Evolutionary conservation across 2,888 invertebrate genomes (phyloP).

Genomic region (Camptogramma bilineatum): DNA sequence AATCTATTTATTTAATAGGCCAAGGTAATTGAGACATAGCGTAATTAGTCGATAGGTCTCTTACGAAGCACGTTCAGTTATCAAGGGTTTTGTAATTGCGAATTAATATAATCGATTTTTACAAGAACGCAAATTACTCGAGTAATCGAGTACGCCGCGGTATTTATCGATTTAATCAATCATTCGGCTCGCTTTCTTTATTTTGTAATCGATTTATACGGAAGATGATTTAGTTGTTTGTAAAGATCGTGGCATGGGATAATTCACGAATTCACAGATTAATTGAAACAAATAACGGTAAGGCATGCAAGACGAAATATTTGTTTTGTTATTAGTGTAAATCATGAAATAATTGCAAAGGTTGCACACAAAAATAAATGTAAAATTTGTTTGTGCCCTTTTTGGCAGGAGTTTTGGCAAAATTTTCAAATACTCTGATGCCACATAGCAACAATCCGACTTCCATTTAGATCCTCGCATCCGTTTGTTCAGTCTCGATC

Average conservation of each 20-base stretch:
- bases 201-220: conserved; percentile 38
- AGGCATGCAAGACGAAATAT: not conserved
- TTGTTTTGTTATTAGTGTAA: too few relatives aligned
- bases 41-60: conserved; percentile 18
- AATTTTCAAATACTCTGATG: not conserved
- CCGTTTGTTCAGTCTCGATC: conserved; percentile 29
- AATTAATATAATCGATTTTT: conserved; percentile 58
- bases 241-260: conserved; percentile 13
- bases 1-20: conserved; percentile 3
- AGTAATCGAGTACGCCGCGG: conserved; percentile 41
- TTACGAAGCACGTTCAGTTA: conserved; percentile 45
- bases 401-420: not conserved
- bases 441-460: conserved; percentile 15
- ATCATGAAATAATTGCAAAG: too few relatives aligned
- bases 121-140: conserved; percentile 46
- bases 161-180: conserved; percentile 53
- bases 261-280: not conserved
- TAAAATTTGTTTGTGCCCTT: not conserved
- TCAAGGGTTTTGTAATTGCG: conserved; percentile 61
- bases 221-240: conserved; percentile 36
- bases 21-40: conserved; percentile 13
- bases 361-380: too few relatives aligned
- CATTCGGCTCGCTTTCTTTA: conserved; percentile 45
- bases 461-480: conserved; percentile 28
- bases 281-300: conserved; percentile 25